Conservation (phyloP, 2,797 vertebrate genomes). For the Kryptopterus vitreolus region DNA sequence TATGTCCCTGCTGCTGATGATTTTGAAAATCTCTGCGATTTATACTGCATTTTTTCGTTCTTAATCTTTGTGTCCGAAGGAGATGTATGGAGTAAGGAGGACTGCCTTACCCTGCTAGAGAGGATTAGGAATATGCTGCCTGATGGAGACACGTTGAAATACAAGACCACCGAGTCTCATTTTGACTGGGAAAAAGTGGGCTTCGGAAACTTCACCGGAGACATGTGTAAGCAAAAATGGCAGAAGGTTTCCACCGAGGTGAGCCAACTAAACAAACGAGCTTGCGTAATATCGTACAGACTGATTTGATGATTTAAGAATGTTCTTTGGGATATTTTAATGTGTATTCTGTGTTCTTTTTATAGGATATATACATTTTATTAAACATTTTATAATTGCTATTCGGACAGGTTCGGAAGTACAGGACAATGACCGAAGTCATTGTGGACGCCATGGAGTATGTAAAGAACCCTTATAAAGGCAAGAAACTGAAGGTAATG, state of each 20-base stretch:
- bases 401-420: conserved; percentile 73
- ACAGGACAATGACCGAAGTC: conserved; percentile 78
- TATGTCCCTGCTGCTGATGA: too few relatives aligned
- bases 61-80: conserved; percentile 23
- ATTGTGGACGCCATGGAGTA: conserved; percentile 76
- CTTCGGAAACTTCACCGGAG: conserved; percentile 72
- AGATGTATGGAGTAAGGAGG: conserved; percentile 76
- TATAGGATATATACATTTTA: not conserved
- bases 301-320: not conserved
- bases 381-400: not conserved
- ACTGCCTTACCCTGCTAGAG: conserved; percentile 75
- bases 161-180: conserved; percentile 82
- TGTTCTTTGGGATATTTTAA: not conserved
- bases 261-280: conserved; percentile 13
- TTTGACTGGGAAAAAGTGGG: conserved; percentile 80
- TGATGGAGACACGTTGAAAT: conserved; percentile 75
- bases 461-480: conserved; percentile 81
- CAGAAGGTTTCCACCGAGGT: conserved; percentile 77
- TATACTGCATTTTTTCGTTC: not conserved
- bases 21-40: not conserved
- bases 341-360: not conserved
- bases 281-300: too few relatives aligned
- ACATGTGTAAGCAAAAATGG: conserved; percentile 80
- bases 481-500: conserved; percentile 78
- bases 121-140: conserved; percentile 73